Evolutionary conservation across 2,113 vertebrate species (phyloP), one percentile per base, ranked within the genome.

Genomic region (Amazona guildingii): DNA sequence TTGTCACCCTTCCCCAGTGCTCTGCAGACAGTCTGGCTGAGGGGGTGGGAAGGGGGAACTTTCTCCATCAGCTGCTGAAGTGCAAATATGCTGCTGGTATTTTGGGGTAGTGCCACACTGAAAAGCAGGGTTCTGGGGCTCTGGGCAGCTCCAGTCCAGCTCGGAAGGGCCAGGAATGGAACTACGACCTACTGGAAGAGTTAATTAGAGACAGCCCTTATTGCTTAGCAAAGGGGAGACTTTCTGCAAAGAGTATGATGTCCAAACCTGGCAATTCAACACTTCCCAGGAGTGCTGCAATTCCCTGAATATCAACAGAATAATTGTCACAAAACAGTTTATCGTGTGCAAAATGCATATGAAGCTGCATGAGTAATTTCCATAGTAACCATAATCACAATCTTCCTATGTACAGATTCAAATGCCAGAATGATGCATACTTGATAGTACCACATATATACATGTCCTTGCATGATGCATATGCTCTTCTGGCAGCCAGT

Each of bases 401-500:
- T 52, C 44, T 66, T 59, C 12, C 54, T 29, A 3, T 27, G 83
- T 2, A 61, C 21, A 41, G 18, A 25, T 17, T 73, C 31, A 52
- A n/a, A 35, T 7, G 20, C 41, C 35, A 52, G 39, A 54, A 2
- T 37, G 33, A 20, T 7, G 3, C 10, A 2, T 11, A 4, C 29
- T 12, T n/a, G 29, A 9, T 21, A 33, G 29, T 2, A 13, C 7
- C 25, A 4, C 1, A 1, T 10, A 72, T 33, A 13, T 39, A 19
- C 1, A 2, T 31, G 62, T 44, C 52, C 61, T 35, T 39, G 66
- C 21, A 54, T 3, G 63, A 84, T 61, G 37, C 27, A 29, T 2
- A 31, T 1, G 17, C 7, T 1, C 20, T 48, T 31, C 66, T 89
- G 74, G 74, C 69, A 94, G 57, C 31, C 75, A 80, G 73, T 1